Evolutionary conservation across 1,140 invertebrate genomes (phyloP).

Genomic region (Plutomurus gul): DNA sequence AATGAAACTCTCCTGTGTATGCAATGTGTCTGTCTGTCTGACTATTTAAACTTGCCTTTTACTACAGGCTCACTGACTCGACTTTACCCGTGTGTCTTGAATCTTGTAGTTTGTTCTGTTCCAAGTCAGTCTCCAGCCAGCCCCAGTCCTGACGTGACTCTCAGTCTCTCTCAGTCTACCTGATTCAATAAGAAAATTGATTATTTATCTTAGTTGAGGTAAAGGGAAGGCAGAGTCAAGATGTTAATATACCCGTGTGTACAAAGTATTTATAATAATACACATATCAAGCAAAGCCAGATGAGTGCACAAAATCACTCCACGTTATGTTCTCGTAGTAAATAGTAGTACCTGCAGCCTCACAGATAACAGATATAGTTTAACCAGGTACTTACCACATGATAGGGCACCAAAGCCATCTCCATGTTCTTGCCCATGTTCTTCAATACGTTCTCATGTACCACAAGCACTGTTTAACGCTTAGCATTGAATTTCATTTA

Average conservation of each 20-base stretch:
- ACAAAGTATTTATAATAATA: no score
- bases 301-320: no score
- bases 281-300: no score
- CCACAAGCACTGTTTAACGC: not conserved
- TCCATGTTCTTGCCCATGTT: not conserved
- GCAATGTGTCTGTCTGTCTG: no score
- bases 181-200: slow-evolving; percentile 40
- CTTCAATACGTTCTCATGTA: not conserved
- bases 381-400: not conserved
- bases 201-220: slow-evolving; percentile 40
- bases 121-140: slow-evolving; percentile 12
- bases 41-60: no score
- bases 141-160: not conserved
- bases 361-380: not conserved
- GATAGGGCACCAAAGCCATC: not conserved
- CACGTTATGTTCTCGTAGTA: no score
- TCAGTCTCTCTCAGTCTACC: not conserved
- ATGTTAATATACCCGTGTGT: no score
- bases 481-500: slow-evolving; percentile 10
- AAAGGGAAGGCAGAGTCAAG: not conserved
- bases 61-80: not conserved
- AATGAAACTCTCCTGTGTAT: not conserved
- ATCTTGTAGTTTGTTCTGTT: not conserved
- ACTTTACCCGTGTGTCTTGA: not conserved
- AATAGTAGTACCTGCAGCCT: no score